A percentile compares a stretch with the other conserved stretches of the same genome.
These are phyloP conservation scores for Botia almorhae DNA, from an alignment of 2,797 vertebrate genomes.

Conservation along the genomic window DNA sequence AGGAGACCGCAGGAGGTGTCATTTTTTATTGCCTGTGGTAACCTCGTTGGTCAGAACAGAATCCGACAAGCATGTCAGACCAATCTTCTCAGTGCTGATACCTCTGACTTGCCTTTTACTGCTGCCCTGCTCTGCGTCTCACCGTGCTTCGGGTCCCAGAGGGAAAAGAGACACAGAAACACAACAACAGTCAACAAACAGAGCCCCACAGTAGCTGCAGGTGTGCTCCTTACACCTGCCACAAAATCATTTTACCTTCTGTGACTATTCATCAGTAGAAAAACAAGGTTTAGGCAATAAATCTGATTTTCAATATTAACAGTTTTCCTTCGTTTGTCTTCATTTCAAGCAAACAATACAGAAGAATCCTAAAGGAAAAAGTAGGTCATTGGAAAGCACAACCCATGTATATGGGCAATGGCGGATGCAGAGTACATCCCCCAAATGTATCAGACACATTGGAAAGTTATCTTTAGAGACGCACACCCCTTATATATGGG, in stretches of 20 bases:
- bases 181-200: slow-evolving; percentile 50
- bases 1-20: slow-evolving; percentile 41
- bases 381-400: slow-evolving; percentile 74
- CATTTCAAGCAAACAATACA: slow-evolving; percentile 65
- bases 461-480: slow-evolving; percentile 43
- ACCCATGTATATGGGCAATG: slow-evolving; percentile 71
- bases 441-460: slow-evolving; percentile 64
- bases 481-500: slow-evolving; percentile 70
- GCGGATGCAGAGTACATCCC: slow-evolving; percentile 58
- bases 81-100: slow-evolving; percentile 55
- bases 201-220: background rate
- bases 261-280: slow-evolving; percentile 6
- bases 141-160: slow-evolving; percentile 40
- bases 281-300: slow-evolving; percentile 43
- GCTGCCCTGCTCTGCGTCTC: slow-evolving; percentile 37
- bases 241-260: slow-evolving; percentile 7
- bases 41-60: slow-evolving; percentile 48
- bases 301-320: slow-evolving; percentile 54
- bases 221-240: slow-evolving; percentile 23
- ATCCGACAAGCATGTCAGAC: slow-evolving; percentile 62
- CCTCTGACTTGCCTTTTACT: slow-evolving; percentile 49
- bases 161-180: slow-evolving; percentile 32
- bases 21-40: slow-evolving; percentile 51
- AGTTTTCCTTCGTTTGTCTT: slow-evolving; percentile 32
- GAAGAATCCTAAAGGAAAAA: slow-evolving; percentile 71